Percentiles rank a stretch among this genome's conserved stretches.
These are phyloP conservation scores for Philotrypesis tridentata DNA, from an alignment of 1,140 invertebrate species.

Conservation along the genomic window DNA sequence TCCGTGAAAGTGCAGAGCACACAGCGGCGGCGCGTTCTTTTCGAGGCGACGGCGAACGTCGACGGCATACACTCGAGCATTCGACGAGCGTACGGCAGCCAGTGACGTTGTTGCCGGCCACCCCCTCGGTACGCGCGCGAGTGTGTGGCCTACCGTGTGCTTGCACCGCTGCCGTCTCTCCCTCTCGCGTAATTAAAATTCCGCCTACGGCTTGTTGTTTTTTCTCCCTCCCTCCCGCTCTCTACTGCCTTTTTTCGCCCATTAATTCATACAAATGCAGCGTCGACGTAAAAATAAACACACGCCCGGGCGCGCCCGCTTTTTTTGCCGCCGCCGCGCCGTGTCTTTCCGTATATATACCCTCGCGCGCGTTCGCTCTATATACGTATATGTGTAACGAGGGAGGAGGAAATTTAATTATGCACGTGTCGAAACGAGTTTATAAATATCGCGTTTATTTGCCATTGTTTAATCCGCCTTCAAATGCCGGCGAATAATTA, in stretches of 20 bases:
- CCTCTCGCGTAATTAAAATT: background rate
- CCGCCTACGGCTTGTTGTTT: background rate
- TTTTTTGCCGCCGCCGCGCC: background rate
- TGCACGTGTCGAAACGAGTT: background rate
- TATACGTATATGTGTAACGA: background rate
- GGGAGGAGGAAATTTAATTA: background rate
- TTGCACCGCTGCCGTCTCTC: background rate
- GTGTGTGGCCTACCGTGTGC: too few relatives aligned
- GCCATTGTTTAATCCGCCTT: background rate
- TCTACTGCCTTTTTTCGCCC: background rate
- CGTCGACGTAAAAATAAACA: background rate
- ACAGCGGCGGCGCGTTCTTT: too few relatives aligned
- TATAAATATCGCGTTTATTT: background rate
- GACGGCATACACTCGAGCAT: background rate
- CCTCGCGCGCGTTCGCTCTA: too few relatives aligned
- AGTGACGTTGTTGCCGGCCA: too few relatives aligned
- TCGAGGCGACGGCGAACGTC: background rate
- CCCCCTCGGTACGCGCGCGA: too few relatives aligned
- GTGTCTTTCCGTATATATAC: too few relatives aligned
- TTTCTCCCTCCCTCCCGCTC: too few relatives aligned
- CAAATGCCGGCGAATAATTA: background rate
- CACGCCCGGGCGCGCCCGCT: background rate
- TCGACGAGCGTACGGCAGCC: background rate
- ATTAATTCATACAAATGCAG: background rate
- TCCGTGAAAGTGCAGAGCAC: background rate